phyloP scores from a whole-genome alignment of 2,888 invertebrate species.

The Machimus rusticus region DNA sequence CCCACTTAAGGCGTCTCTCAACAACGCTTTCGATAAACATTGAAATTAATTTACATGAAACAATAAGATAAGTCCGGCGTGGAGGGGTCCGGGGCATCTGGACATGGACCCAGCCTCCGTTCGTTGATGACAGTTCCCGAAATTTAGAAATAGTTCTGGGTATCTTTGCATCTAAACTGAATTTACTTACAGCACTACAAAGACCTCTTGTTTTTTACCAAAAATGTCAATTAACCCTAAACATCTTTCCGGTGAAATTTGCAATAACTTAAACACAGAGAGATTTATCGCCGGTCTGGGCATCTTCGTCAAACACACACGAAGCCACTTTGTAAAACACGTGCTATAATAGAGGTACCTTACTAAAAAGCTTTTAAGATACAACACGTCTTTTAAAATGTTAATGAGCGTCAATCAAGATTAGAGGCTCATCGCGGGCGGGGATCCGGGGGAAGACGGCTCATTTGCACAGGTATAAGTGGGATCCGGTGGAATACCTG shows the following conservation, averaged over 20 bases:
- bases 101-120: neutral
- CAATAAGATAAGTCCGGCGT: conserved; percentile 10
- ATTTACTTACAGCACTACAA: neutral
- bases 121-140: neutral
- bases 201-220: neutral
- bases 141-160: neutral
- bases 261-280: neutral
- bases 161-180: neutral
- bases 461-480: conserved; percentile 20
- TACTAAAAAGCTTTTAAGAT: conserved; percentile 55
- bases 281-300: neutral
- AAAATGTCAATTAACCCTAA: neutral
- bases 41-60: conserved; percentile 33
- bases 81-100: neutral
- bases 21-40: conserved; percentile 27
- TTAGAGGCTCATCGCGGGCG: conserved; percentile 48
- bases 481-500: neutral
- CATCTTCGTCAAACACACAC: conserved; percentile 16
- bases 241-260: neutral
- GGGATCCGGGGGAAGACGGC: conserved; percentile 39
- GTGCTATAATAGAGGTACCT: conserved; percentile 48
- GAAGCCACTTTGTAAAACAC: conserved; percentile 49
- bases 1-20: conserved; percentile 20
- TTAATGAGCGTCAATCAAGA: conserved; percentile 63
- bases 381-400: conserved; percentile 56